Base-by-base conservation (phyloP, 2,888 invertebrate species). In the Blastobasis adustella region DNA sequence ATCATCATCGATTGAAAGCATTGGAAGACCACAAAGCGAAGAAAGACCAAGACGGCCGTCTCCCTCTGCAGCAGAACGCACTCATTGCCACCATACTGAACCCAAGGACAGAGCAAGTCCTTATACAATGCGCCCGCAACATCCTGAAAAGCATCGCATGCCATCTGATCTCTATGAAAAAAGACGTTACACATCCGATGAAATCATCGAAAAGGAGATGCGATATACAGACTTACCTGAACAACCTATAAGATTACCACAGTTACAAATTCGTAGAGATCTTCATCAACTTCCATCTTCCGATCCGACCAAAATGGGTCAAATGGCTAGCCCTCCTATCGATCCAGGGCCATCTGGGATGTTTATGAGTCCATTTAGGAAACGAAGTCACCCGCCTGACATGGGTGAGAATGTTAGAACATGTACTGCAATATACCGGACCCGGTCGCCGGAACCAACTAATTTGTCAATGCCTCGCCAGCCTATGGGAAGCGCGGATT, bases 201-300 rank as follows among this genome's bases (percentile, higher is more conserved):
- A 87, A 72, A 83, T 86, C 4, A 82, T 86, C 43, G 85, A 86
- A 60, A 83, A 82, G 64, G 88, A 89, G 59, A 81, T 87, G 69
- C 79, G 87, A 10, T 89, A 83, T 54, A 66, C 76, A n/a, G 90
- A 90, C 38, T 71, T 82, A 53, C 80, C 88, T 46, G 84, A 90
- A 58, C 82, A 73, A 54, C 83, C 77, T 65, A 71, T 86, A 23
- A 67, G 88, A 65, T 87, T 87, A 68, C 92, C 92, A 9, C 90
- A 91, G 65, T 73, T 95, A 45, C 95, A 95, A 69, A 95, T 95
- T 52, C 90, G 95, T 49, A 88, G 95, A 70, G 95, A 95, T 71
- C 84, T 95, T 44, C 91, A 94, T 63, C 90, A 91, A 74, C 83
- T 90, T 45, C 75, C 68, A 43, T 86, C 85, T 42, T 74, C 79